Percentiles rank a stretch among this genome's conserved stretches.
Conservation (phyloP, 1,140 invertebrate genomes). For the Daktulosphaira vitifoliae region DNA sequence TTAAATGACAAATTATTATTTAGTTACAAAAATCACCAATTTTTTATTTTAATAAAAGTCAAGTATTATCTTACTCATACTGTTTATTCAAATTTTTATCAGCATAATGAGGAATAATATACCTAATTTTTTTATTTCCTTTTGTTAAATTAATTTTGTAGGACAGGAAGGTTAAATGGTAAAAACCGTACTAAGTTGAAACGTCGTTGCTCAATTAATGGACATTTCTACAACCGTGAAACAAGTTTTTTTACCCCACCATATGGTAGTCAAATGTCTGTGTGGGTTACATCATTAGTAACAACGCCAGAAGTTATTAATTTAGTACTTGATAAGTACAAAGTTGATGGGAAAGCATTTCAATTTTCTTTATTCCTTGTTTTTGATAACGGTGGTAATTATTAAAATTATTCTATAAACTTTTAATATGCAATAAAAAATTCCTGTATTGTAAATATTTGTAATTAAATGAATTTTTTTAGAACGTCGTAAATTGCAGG, state of each 20-base stretch:
- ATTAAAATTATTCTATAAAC: slow-evolving; percentile 20
- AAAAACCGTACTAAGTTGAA: slow-evolving; percentile 54
- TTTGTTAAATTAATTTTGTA: slow-evolving; percentile 44
- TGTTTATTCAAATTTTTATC: too few species aligned
- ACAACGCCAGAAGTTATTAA: slow-evolving; percentile 74
- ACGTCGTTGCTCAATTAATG: slow-evolving; percentile 76
- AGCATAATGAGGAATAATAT: too few species aligned
- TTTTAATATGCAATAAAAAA: not conserved
- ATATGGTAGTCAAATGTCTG: slow-evolving; percentile 73
- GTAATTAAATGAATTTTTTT: not conserved
- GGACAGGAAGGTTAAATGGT: slow-evolving; percentile 55
- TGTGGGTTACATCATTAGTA: slow-evolving; percentile 73
- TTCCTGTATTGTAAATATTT: not conserved
- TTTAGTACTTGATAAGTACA: slow-evolving; percentile 77
- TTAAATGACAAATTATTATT: too few species aligned
- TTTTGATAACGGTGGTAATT: slow-evolving; percentile 68
- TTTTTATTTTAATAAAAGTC: too few species aligned
- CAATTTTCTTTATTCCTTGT: slow-evolving; percentile 77
- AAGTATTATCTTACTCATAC: too few species aligned
- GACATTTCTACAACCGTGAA: slow-evolving; percentile 79
- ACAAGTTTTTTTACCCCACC: slow-evolving; percentile 80
- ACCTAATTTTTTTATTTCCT: too few species aligned
- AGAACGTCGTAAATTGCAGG: slow-evolving; percentile 66
- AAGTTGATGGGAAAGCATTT: slow-evolving; percentile 66
- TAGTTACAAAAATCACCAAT: slow-evolving; percentile 38